A percentile compares a stretch with the other conserved stretches of the same genome.
phyloP scores from a whole-genome alignment of 2,113 vertebrate species.

The Merops nubicus region DNA sequence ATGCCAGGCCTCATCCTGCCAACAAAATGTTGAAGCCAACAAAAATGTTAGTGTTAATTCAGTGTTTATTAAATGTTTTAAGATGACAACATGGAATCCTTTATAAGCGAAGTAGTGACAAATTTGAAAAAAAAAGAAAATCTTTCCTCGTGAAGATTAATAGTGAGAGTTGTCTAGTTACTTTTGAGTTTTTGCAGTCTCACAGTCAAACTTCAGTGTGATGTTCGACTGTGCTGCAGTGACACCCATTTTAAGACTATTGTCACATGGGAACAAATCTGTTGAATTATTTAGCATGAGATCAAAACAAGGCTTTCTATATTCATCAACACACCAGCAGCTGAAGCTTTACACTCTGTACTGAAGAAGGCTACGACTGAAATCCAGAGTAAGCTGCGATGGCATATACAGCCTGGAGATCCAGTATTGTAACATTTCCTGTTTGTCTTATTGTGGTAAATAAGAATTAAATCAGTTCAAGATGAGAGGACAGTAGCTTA shows the following conservation, averaged over 20 bases:
- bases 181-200: not conserved
- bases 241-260: not conserved
- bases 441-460: not conserved
- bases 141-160: not conserved
- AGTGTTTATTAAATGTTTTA: not conserved
- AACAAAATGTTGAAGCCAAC: not conserved
- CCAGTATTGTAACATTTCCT: not conserved
- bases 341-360: not conserved
- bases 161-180: not conserved
- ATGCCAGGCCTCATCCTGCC: not conserved
- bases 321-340: not conserved
- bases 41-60: not conserved
- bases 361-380: not conserved
- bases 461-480: not conserved
- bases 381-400: not conserved
- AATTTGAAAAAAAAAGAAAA: not conserved
- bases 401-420: not conserved
- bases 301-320: not conserved
- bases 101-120: not conserved
- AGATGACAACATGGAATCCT: not conserved
- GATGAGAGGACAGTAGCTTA: not conserved
- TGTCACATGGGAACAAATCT: not conserved
- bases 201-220: not conserved
- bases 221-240: not conserved
- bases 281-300: not conserved